Conservation (phyloP, 2,888 invertebrate genomes). For the Cephus pygmeus region DNA sequence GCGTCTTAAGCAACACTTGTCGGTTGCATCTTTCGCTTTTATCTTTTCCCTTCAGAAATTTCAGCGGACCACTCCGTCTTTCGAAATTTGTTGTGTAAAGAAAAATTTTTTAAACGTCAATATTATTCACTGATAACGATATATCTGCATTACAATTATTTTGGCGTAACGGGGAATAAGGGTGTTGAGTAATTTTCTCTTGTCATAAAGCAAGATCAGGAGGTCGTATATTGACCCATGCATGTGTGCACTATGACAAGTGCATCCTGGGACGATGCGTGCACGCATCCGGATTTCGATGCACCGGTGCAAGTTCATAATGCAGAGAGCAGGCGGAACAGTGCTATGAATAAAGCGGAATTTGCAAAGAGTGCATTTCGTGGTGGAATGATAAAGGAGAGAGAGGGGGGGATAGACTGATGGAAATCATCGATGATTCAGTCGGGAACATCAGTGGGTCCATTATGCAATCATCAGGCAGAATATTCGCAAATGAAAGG, state of each 20-base stretch:
- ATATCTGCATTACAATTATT: neutral
- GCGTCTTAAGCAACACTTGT: neutral
- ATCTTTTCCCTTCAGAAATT: neutral
- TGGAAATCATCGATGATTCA: conserved; percentile 29
- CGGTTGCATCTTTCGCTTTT: neutral
- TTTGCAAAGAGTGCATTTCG: neutral
- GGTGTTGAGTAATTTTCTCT: neutral
- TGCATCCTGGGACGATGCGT: neutral
- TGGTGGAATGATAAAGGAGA: neutral
- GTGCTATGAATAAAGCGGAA: neutral
- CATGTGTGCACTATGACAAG: neutral
- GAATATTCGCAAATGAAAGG: neutral
- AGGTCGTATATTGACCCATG: neutral
- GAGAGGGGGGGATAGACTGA: conserved; percentile 32
- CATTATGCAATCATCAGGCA: neutral
- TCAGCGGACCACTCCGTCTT: neutral
- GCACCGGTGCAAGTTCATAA: neutral
- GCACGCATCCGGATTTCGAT: neutral
- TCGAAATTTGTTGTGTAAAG: too few species aligned
- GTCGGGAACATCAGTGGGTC: neutral
- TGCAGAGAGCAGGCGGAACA: neutral
- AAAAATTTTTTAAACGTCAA: too few species aligned
- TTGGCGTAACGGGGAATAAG: neutral
- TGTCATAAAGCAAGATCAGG: neutral
- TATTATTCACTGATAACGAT: too few species aligned